Conservation (phyloP, 2,113 vertebrate genomes). For the Myotis lucifugus region DNA sequence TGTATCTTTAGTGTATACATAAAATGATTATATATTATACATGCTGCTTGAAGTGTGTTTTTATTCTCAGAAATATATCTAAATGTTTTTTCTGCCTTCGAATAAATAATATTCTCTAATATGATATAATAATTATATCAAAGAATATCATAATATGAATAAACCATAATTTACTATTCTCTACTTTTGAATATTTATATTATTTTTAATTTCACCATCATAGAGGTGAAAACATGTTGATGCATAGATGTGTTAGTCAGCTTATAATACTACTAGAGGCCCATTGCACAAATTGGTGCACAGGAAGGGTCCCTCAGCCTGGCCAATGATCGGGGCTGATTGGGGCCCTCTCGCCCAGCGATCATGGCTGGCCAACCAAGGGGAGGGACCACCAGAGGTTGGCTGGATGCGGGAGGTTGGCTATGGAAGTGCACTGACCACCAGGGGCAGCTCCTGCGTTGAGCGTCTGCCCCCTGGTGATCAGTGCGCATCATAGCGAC, state of each 20-base stretch:
- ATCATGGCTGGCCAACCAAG: too few species aligned
- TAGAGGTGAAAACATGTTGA: background rate
- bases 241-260: background rate
- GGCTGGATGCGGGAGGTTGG: too few species aligned
- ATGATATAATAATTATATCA: constrained; percentile 5
- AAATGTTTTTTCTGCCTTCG: background rate
- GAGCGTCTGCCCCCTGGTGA: too few species aligned
- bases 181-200: background rate
- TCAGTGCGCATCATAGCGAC: too few species aligned
- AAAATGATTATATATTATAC: background rate
- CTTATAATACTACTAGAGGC: too few species aligned
- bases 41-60: background rate
- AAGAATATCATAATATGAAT: background rate
- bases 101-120: background rate
- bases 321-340: too few species aligned
- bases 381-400: too few species aligned
- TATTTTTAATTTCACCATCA: constrained; percentile 29
- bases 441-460: too few species aligned
- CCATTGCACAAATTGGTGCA: too few species aligned
- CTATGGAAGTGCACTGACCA: too few species aligned
- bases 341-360: too few species aligned
- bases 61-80: constrained; percentile 29
- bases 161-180: constrained; percentile 21
- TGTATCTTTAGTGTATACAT: background rate
- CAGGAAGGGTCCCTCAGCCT: too few species aligned